Percentiles rank a stretch among this genome's conserved stretches.
Conservation (phyloP, 2,113 vertebrate genomes). For the Bubo bubo region DNA sequence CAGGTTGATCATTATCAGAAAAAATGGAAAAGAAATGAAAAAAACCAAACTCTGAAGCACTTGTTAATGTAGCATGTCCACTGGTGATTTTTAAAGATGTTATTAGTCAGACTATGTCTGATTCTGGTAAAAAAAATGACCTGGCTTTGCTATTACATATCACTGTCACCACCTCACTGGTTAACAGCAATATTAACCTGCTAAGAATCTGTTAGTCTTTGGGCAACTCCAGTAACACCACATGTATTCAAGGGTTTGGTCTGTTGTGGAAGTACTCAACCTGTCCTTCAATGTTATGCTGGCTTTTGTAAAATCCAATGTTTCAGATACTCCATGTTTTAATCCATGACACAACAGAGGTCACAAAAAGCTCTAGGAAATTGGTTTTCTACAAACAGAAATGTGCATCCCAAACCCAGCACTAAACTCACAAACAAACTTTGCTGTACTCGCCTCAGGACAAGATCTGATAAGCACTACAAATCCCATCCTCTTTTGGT, state of each 20-base stretch:
- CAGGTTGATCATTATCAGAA: not conserved
- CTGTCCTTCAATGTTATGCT: fast-evolving
- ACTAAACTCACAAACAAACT: not conserved
- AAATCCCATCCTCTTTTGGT: not conserved
- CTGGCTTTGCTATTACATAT: not conserved
- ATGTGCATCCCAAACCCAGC: not conserved
- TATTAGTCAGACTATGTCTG: not conserved
- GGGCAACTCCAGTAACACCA: not conserved
- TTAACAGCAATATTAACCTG: not conserved
- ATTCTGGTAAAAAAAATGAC: not conserved
- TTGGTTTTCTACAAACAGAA: not conserved
- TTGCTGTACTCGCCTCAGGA: not conserved
- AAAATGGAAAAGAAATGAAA: not conserved
- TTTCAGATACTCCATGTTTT: not conserved
- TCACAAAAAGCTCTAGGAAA: not conserved
- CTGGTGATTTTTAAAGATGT: not conserved
- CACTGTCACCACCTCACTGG: fast-evolving
- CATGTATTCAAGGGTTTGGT: not conserved
- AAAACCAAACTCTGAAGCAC: not conserved
- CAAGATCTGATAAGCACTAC: not conserved
- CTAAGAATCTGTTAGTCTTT: not conserved
- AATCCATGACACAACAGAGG: not conserved
- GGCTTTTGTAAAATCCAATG: not conserved
- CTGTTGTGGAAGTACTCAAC: not conserved
- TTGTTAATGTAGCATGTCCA: not conserved